Conservation (phyloP, 2,888 invertebrate species). For the Parnassius orleans region DNA sequence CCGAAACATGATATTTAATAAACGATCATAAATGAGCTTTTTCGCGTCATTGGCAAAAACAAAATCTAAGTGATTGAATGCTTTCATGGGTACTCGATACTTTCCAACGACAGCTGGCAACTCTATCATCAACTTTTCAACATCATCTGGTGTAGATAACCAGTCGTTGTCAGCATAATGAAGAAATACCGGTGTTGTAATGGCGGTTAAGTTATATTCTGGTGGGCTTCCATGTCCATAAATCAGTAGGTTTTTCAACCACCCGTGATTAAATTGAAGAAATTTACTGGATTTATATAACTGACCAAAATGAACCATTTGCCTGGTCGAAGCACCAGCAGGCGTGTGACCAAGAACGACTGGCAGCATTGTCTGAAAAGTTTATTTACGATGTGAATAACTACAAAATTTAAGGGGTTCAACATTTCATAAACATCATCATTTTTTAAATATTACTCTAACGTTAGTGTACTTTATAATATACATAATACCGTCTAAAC, state of each 20-base stretch:
- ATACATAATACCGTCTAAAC: too few relatives aligned
- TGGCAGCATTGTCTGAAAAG: conserved; percentile 74
- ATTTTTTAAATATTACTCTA: too few relatives aligned
- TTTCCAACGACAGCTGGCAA: conserved; percentile 69
- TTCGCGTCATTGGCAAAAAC: conserved; percentile 81
- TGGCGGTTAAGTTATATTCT: conserved; percentile 66
- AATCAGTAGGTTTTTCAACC: conserved; percentile 55
- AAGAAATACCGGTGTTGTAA: conserved; percentile 70
- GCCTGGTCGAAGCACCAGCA: conserved; percentile 72
- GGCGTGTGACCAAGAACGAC: conserved; percentile 75
- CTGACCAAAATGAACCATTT: conserved; percentile 77
- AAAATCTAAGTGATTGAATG: conserved; percentile 81
- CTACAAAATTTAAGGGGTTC: too few relatives aligned
- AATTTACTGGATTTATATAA: conserved; percentile 69
- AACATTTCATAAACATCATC: too few relatives aligned
- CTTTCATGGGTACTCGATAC: conserved; percentile 63
- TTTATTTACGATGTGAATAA: too few relatives aligned
- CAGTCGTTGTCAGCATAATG: conserved; percentile 78
- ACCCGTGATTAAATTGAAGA: conserved; percentile 74
- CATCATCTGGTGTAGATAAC: conserved; percentile 70
- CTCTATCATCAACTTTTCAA: conserved; percentile 58
- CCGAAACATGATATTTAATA: conserved; percentile 66
- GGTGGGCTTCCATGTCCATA: conserved; percentile 78
- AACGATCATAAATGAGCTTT: conserved; percentile 78
- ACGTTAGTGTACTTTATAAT: too few relatives aligned